Evolutionary conservation across 1,140 invertebrate genomes (phyloP).

Genomic region (Melanaphis sacchari): DNA sequence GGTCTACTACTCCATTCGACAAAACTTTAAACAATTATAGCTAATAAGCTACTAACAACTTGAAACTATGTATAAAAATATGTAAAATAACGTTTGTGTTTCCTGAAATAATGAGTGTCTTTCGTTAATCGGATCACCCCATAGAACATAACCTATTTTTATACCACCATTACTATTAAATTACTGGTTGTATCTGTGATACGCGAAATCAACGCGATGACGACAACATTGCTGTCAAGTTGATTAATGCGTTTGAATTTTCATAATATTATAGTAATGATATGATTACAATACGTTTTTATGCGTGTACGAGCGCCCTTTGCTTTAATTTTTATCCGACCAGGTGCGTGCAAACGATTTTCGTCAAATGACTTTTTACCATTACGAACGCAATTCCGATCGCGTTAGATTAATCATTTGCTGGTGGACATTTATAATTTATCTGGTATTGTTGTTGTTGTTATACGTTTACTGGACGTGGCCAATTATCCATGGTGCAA

Average conservation of each 20-base stretch:
- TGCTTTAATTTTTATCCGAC: background rate
- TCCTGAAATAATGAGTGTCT: background rate
- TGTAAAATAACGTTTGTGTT: background rate
- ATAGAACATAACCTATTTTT: background rate
- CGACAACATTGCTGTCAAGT: background rate
- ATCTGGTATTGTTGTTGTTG: background rate
- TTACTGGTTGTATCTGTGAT: background rate
- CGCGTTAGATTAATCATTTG: background rate
- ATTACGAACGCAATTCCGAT: background rate
- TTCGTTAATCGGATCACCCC: background rate
- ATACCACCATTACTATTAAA: background rate
- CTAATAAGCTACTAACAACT: background rate
- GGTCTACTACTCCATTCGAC: background rate
- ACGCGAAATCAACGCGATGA: background rate
- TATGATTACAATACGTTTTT: background rate
- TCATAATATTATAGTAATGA: background rate
- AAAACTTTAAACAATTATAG: background rate
- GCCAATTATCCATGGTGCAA: background rate
- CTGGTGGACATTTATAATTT: background rate
- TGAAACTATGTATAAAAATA: background rate
- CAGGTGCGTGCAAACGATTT: conserved; percentile 19
- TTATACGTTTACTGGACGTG: background rate
- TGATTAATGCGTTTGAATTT: conserved; percentile 20
- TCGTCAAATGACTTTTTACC: conserved; percentile 30
- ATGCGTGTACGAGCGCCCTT: background rate